phyloP scores from a whole-genome alignment of 2,888 invertebrate genomes.

The Aricia artaxerxes region DNA sequence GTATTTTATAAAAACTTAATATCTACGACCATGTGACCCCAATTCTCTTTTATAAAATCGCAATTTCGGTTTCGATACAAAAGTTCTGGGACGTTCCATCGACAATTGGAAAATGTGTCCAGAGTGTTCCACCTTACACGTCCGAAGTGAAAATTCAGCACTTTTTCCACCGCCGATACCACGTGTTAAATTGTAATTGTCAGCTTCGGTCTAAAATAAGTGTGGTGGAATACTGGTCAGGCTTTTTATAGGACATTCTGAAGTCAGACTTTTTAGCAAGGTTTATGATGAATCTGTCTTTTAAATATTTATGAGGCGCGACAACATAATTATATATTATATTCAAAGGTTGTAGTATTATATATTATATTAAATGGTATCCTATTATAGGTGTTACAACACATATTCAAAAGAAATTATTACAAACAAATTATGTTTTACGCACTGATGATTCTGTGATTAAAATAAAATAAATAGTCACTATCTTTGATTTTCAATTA shows the following conservation, averaged over 20 bases:
- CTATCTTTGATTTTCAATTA: too few species aligned
- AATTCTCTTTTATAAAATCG: background rate
- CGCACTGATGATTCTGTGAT: too few species aligned
- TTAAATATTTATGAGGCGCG: background rate
- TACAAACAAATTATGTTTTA: too few species aligned
- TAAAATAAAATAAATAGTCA: too few species aligned
- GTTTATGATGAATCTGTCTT: background rate
- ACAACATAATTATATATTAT: too few species aligned
- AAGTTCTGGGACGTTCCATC: background rate
- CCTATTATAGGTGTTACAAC: too few species aligned
- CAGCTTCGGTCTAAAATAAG: constrained; percentile 1
- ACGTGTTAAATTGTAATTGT: constrained; percentile 27
- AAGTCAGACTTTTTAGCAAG: background rate
- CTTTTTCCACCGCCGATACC: background rate
- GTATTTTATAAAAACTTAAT: background rate
- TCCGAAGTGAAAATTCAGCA: constrained; percentile 22
- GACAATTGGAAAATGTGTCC: constrained; percentile 1
- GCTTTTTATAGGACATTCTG: background rate
- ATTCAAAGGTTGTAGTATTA: too few species aligned
- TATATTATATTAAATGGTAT: too few species aligned
- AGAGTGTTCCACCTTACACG: constrained; percentile 3
- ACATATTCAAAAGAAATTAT: too few species aligned
- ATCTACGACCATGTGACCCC: background rate
- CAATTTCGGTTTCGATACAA: background rate
- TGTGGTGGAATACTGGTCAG: background rate